Percentiles rank a stretch among this genome's conserved stretches.
Evolutionary conservation across 2,888 invertebrate genomes (phyloP).

Genomic region (Globia sparganii): DNA sequence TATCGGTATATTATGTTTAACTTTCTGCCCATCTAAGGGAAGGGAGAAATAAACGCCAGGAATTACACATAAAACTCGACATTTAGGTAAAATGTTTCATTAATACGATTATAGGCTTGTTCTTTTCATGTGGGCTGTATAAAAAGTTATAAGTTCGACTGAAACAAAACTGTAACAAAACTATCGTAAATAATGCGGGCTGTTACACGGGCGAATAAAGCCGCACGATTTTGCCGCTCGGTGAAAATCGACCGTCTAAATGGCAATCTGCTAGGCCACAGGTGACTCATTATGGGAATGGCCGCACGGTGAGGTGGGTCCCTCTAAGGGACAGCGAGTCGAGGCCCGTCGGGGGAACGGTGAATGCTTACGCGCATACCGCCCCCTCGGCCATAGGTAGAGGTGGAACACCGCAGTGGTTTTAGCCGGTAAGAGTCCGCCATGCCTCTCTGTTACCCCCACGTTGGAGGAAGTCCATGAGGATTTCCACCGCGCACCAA

Average conservation of each 20-base stretch:
- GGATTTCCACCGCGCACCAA: too few species aligned
- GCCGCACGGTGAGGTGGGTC: too few species aligned
- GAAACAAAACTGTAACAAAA: not conserved
- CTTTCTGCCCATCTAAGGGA: conserved; percentile 11
- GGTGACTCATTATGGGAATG: too few species aligned
- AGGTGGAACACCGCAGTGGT: too few species aligned
- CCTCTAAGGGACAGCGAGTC: too few species aligned
- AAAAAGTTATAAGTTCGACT: not conserved
- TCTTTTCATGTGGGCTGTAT: not conserved
- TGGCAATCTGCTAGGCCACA: conserved; percentile 58
- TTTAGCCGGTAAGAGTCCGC: too few species aligned
- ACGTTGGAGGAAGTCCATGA: too few species aligned
- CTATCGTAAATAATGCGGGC: not conserved
- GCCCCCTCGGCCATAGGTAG: too few species aligned
- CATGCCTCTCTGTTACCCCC: too few species aligned
- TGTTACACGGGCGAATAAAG: conserved; percentile 72
- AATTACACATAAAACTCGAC: conserved; percentile 12
- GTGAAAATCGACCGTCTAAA: conserved; percentile 64
- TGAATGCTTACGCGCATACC: too few species aligned
- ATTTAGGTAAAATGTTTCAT: not conserved
- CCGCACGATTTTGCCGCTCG: conserved; percentile 69
- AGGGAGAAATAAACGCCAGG: not conserved
- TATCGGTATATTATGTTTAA: conserved; percentile 12
- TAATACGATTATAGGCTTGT: not conserved
- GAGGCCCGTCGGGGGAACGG: too few species aligned